Base-by-base conservation (phyloP, 2,113 vertebrate species). In the Planiliza haematocheilus region DNA sequence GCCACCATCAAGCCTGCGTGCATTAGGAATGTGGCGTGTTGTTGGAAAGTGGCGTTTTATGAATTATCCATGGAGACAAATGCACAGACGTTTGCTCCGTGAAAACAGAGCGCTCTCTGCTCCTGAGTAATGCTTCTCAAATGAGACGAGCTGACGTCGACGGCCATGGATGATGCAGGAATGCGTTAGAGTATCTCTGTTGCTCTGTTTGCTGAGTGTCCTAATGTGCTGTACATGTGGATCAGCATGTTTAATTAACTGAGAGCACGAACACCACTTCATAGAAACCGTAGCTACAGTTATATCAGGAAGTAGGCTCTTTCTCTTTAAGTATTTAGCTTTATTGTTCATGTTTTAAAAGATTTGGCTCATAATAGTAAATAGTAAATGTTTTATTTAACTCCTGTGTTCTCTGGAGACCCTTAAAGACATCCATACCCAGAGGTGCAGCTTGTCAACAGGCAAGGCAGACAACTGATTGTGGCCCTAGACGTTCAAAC, bases 21-120 rank as follows among this genome's bases (percentile, higher is more conserved):
- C 60, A 80, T 64, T 81, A 66, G 61, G 73, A 53, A 14, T 2
- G 16, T 1, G 2, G 20, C 64, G 70, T 30, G 58, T 48, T 58
- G 58, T 5, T 70, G 34, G 55, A 45, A 46, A 24, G 13, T 17
- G 20, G 59, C 59, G 18, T 41, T 78, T 43, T 37, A 78, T 60
- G 48, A 76, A 70, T 73, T 52, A 70, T 72, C 77, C 37, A 50
- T 53, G 30, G 34, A 80, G 64, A 84, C 69, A 72, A 78, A 83
- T 43, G 66, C 56, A 57, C 17, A 38, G 48, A 57, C 55, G 79
- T 59, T 37, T 57, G 38, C 50, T 70, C 57, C 7, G 9, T 43
- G 17, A 79, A 77, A 20, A 21, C 4, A 14, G 1, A 9, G 20
- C 16, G n/a, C 8, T 4, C 51, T 61, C 13, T 17, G 45, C 34